phyloP scores from a whole-genome alignment of 2,888 invertebrate species.

The Parascotia fuliginaria region DNA sequence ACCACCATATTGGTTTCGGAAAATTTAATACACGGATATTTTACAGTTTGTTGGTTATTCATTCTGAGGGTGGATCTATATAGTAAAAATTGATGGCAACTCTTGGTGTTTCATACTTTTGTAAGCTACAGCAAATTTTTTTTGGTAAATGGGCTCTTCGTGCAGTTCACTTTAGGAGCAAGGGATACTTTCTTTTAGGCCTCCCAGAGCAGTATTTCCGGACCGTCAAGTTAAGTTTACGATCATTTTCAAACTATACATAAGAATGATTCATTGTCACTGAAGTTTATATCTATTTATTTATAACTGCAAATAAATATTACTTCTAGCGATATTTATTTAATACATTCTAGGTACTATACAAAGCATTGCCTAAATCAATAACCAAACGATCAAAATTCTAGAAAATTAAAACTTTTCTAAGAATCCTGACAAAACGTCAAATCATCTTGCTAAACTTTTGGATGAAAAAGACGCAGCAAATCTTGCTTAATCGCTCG shows the following conservation, averaged over 20 bases:
- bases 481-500: slow-evolving; percentile 44
- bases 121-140: too few species aligned
- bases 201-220: too few species aligned
- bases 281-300: slow-evolving; percentile 1
- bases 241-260: background rate
- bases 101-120: too few species aligned
- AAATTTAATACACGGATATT: slow-evolving; percentile 49
- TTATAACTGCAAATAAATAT: slow-evolving; percentile 4
- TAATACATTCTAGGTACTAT: background rate
- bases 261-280: background rate
- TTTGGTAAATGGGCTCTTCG: too few species aligned
- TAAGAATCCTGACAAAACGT: slow-evolving; percentile 18
- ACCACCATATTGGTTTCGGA: slow-evolving; percentile 54
- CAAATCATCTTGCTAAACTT: slow-evolving; percentile 28
- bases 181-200: too few species aligned
- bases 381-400: background rate
- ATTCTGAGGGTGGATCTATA: too few species aligned
- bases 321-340: slow-evolving; percentile 1
- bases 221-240: too few species aligned
- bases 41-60: slow-evolving; percentile 3
- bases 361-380: too few species aligned
- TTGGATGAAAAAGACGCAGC: slow-evolving; percentile 27
- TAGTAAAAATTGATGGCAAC: too few species aligned
- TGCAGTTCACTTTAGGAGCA: too few species aligned
- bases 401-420: background rate